A percentile compares a stretch with the other conserved stretches of the same genome.
Evolutionary conservation across 2,888 invertebrate genomes (phyloP).

Genomic region (Clanis bilineata): DNA sequence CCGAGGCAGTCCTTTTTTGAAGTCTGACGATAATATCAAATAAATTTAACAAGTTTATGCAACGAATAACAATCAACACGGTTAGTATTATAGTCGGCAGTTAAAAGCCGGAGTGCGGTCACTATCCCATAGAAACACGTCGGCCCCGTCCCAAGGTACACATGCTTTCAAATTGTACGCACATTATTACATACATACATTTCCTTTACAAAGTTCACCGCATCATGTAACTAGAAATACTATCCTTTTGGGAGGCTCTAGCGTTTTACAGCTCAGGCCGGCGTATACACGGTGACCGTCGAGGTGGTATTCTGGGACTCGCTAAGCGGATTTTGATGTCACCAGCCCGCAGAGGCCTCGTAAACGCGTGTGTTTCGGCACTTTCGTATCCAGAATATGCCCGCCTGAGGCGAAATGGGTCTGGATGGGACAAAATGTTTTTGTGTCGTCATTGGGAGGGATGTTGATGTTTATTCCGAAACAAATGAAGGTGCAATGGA

Average conservation of each 20-base stretch:
- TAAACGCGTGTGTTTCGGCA: slow-evolving; percentile 50
- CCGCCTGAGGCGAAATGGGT: slow-evolving; percentile 20
- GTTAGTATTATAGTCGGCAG: no score
- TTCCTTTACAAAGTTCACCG: slow-evolving; percentile 38
- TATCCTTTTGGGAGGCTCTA: slow-evolving; percentile 40
- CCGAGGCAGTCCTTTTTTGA: no score
- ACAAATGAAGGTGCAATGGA: slow-evolving; percentile 50
- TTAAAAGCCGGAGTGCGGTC: no score
- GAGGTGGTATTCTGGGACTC: slow-evolving; percentile 52
- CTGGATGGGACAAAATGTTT: slow-evolving; percentile 39
- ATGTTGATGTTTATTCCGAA: slow-evolving; percentile 39
- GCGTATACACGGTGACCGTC: slow-evolving; percentile 41
- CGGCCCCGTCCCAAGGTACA: slow-evolving; percentile 34
- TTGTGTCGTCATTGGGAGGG: slow-evolving; percentile 39
- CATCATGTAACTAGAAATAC: slow-evolving; percentile 40
- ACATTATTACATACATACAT: slow-evolving; percentile 32
- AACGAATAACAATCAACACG: no score
- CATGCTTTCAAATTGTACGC: slow-evolving; percentile 42
- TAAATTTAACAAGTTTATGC: no score
- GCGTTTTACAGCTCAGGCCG: slow-evolving; percentile 48
- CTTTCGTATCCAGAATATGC: slow-evolving; percentile 28
- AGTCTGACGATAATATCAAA: no score
- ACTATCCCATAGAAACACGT: background rate
- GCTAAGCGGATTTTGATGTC: slow-evolving; percentile 71
- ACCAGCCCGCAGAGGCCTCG: slow-evolving; percentile 48